These are phyloP conservation scores for Andrena hattorfiana DNA, from an alignment of 2,888 invertebrate species.

Conservation along the genomic window DNA sequence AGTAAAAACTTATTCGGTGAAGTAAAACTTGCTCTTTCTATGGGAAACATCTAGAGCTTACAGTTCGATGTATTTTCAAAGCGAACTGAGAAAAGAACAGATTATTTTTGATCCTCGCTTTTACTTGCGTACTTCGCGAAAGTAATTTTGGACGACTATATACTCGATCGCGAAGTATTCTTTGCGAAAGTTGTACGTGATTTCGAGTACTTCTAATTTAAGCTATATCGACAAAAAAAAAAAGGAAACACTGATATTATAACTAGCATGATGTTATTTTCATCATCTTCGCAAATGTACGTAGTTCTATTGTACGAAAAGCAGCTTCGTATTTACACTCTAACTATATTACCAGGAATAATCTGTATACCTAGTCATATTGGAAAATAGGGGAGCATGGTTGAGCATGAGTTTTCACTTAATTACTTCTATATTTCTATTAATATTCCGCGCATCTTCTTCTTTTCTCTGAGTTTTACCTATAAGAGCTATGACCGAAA, in stretches of 20 bases:
- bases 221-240: neutral
- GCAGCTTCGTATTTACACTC: conserved; percentile 55
- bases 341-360: conserved; percentile 52
- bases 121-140: conserved; percentile 48
- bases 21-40: conserved; percentile 17
- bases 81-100: conserved; percentile 16
- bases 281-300: conserved; percentile 31
- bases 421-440: conserved; percentile 40
- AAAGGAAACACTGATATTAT: neutral
- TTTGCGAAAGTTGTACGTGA: conserved; percentile 37
- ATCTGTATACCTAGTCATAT: conserved; percentile 68
- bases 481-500: conserved; percentile 40
- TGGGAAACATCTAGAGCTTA: conserved; percentile 22
- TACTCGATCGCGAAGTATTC: conserved; percentile 48
- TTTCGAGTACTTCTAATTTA: conserved; percentile 25
- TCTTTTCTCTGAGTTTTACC: conserved; percentile 31
- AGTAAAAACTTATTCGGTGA: conserved; percentile 10
- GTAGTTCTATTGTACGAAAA: conserved; percentile 41
- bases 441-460: conserved; percentile 39
- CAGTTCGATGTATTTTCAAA: conserved; percentile 45
- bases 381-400: conserved; percentile 50
- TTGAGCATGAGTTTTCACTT: conserved; percentile 37
- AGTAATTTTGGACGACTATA: conserved; percentile 51
- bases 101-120: conserved; percentile 52
- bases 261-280: conserved; percentile 20